Evolutionary conservation across 1,140 invertebrate genomes (phyloP).

Genomic region (Sycophila sp.): DNA sequence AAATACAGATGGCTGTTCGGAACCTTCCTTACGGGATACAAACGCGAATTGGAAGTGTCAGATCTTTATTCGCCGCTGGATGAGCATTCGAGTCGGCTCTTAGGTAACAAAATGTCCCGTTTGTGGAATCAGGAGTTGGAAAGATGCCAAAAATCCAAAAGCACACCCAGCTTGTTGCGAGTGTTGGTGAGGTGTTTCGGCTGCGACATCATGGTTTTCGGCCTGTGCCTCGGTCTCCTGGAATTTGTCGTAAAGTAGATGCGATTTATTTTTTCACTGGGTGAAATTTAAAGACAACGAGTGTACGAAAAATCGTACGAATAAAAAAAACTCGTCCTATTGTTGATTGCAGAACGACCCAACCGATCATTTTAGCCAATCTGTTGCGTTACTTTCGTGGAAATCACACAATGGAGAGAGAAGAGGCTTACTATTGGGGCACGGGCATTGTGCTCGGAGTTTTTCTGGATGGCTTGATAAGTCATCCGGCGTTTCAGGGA

Average conservation of each 20-base stretch:
- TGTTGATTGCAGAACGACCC: conserved; percentile 70
- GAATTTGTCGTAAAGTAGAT: conserved; percentile 66
- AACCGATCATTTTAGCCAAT: conserved; percentile 77
- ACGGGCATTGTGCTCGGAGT: conserved; percentile 74
- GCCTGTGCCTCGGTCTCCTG: conserved; percentile 64
- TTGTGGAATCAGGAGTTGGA: conserved; percentile 65
- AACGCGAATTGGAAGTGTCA: conserved; percentile 69
- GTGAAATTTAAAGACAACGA: not conserved
- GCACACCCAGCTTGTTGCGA: conserved; percentile 60
- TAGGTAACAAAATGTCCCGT: conserved; percentile 70
- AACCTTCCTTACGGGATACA: conserved; percentile 68
- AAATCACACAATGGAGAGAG: conserved; percentile 51
- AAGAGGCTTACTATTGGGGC: conserved; percentile 74
- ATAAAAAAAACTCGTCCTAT: conserved; percentile 10
- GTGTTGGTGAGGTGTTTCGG: conserved; percentile 65
- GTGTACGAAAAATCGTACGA: too few species aligned
- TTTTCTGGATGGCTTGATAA: conserved; percentile 74
- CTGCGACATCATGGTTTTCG: conserved; percentile 60
- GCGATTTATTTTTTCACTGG: not conserved
- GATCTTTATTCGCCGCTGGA: conserved; percentile 72
- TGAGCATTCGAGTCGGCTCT: conserved; percentile 68
- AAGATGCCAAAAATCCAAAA: conserved; percentile 36
- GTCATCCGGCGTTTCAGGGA: conserved; percentile 83
- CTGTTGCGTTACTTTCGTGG: conserved; percentile 75
- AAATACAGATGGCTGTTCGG: conserved; percentile 70